phyloP scores from a whole-genome alignment of 2,888 invertebrate species.

The Hirudinaria manillensis region DNA sequence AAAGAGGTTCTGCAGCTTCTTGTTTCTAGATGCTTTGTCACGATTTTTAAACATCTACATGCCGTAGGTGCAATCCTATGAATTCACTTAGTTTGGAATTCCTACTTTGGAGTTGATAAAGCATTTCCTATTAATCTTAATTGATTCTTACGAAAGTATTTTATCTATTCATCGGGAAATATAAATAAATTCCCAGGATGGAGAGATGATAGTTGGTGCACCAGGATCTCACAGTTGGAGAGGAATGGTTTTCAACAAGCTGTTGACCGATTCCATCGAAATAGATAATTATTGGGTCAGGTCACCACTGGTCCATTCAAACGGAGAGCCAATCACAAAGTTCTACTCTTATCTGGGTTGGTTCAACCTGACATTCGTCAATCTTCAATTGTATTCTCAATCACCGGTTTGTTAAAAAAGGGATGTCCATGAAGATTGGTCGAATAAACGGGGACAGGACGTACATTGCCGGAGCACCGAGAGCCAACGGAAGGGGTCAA shows the following conservation, averaged over 20 bases:
- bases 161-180: no score
- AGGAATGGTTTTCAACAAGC: slow-evolving; percentile 57
- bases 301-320: slow-evolving; percentile 27
- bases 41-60: no score
- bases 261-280: slow-evolving; percentile 5
- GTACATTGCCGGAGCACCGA: slow-evolving; percentile 82
- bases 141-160: no score
- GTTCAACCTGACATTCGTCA: background rate
- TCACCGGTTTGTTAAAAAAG: background rate
- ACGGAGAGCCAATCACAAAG: slow-evolving; percentile 22
- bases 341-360: slow-evolving; percentile 35
- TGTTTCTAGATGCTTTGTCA: no score
- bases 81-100: no score
- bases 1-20: no score
- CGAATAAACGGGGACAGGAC: slow-evolving; percentile 28
- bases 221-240: slow-evolving; percentile 89
- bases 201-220: slow-evolving; percentile 77
- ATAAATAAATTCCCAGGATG: slow-evolving; percentile 56
- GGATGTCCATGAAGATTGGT: slow-evolving; percentile 30
- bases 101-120: no score
- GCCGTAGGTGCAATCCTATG: no score
- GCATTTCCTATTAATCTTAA: no score
- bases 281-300: slow-evolving; percentile 27
- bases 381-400: background rate
- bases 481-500: slow-evolving; percentile 78